A percentile compares a stretch with the other conserved stretches of the same genome.
Evolutionary conservation across 2,113 vertebrate genomes (phyloP).

Genomic region (Hassar affinis): DNA sequence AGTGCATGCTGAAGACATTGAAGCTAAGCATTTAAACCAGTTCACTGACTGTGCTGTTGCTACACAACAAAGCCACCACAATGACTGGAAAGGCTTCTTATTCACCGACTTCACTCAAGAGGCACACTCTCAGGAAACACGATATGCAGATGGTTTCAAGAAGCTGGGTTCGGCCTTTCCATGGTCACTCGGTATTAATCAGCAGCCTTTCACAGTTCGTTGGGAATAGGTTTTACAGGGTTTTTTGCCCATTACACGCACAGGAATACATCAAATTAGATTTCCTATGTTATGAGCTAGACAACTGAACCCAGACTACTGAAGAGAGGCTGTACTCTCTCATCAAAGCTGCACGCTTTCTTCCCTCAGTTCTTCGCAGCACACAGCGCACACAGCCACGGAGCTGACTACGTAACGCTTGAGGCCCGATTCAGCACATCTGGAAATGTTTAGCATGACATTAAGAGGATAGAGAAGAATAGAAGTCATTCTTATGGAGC

Average conservation of each 20-base stretch:
- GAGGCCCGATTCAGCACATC: conserved; percentile 34
- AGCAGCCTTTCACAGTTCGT: neutral
- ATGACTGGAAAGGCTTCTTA: neutral
- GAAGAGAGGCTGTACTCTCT: neutral
- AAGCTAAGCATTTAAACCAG: neutral
- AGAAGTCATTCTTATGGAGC: conserved; percentile 51
- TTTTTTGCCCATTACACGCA: neutral
- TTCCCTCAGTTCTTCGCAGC: neutral
- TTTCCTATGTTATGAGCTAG: neutral
- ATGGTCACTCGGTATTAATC: neutral
- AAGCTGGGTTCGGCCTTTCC: neutral
- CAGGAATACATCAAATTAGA: neutral
- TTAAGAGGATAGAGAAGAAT: conserved; percentile 38
- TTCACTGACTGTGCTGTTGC: neutral
- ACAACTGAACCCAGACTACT: neutral
- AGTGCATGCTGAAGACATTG: neutral
- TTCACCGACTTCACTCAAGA: neutral
- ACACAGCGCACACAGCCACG: neutral
- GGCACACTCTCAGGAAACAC: neutral
- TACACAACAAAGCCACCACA: neutral
- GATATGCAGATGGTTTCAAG: neutral
- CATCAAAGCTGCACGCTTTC: neutral
- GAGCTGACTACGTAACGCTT: neutral
- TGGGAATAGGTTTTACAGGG: neutral
- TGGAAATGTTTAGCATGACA: conserved; percentile 41